Base-by-base conservation (phyloP, 2,888 invertebrate species). In the Hemistola chrysoprasaria region DNA sequence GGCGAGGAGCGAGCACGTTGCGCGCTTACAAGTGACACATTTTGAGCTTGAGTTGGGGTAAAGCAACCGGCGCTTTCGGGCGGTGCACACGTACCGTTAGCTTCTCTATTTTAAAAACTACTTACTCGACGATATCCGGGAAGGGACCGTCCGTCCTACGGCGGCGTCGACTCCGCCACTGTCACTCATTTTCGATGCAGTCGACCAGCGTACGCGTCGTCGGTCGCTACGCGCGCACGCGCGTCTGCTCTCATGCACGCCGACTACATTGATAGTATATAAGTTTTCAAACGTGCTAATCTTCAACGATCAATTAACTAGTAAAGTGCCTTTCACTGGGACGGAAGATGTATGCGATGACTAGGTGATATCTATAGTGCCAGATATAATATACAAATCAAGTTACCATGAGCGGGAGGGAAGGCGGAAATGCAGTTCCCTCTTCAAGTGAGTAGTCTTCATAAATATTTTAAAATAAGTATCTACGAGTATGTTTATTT, bases 371-470 rank as follows among this genome's bases (percentile, higher is more conserved):
- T 70, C 66, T 71, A 79, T 81, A 78, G 83, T 80, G 74, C 76
- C 65, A 65, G 71, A 78, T 75, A 64, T 71, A 71, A 78, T 75
- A 64, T 71, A 63, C 66, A 71, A 75, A 75, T 69, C 66, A 69
- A 73, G 65, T 76, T 83, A 87, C 78, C 75, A 88, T 88, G 88
- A 87, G 80, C 79, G 86, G 79, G 76, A 83, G 81, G 78, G 82
- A 81, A 81, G 83, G 78, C 84, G 87, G 87, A 86, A 85, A 81
- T 87, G 85, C 85, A 88, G 84, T 84, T 85, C 84, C 86, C 78
- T 82, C 85, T 84, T 82, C 78, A 62, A 85, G 87, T 88, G 74
- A 88, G 87, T 86, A 79, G 60, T 63, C 56, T 56, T 59, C 46
- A 56, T 33, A 50, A 60, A 54, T 58, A 42, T 54, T 34, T 31